These are phyloP conservation scores for Diachasmimorpha longicaudata DNA, from an alignment of 1,140 invertebrate species.

Conservation along the genomic window DNA sequence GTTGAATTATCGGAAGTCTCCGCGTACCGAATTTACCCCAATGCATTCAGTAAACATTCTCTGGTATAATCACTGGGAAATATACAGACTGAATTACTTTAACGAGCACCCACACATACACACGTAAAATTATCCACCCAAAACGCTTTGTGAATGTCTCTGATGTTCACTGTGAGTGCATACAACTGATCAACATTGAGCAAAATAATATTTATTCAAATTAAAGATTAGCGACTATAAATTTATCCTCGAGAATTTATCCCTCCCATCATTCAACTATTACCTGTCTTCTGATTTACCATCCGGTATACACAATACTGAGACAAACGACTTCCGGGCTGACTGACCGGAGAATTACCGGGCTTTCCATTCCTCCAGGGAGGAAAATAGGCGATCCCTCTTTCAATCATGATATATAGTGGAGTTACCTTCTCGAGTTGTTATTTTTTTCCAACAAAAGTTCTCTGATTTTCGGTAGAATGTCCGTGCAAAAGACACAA, in stretches of 20 bases:
- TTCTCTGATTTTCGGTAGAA: not conserved
- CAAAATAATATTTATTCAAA: not conserved
- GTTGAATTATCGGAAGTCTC: not conserved
- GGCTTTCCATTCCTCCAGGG: not conserved
- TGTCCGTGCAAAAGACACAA: not conserved
- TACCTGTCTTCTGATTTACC: not conserved
- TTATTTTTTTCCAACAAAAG: not conserved
- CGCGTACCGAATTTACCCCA: not conserved
- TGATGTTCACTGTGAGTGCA: not conserved
- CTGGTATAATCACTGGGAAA: not conserved
- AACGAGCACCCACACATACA: not conserved
- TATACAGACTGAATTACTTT: not conserved
- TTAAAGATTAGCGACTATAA: not conserved
- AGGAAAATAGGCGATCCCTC: not conserved
- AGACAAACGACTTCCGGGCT: not conserved
- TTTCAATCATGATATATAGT: not conserved
- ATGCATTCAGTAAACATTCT: not conserved
- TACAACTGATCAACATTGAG: not conserved
- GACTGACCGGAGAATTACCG: not conserved
- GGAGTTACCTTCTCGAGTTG: not conserved
- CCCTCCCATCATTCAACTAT: not conserved
- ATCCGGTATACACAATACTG: not conserved
- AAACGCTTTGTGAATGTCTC: not conserved
- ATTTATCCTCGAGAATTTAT: not conserved
- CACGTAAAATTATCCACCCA: not conserved